These are phyloP conservation scores for Drosophila truncata DNA, from an alignment of 1,140 invertebrate genomes.

Conservation along the genomic window DNA sequence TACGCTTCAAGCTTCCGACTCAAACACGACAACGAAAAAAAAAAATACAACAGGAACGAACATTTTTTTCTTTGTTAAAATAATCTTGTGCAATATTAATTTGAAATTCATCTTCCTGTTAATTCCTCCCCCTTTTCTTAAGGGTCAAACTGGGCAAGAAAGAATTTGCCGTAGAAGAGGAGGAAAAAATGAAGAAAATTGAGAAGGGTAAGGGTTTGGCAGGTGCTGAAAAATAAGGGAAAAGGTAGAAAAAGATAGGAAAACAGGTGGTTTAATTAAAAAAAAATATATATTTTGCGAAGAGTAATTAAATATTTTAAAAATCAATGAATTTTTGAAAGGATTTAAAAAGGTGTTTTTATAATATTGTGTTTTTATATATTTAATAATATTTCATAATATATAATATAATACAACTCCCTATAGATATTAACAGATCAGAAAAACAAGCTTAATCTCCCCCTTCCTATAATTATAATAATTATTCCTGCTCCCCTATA, in stretches of 20 bases:
- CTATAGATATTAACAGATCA: too few relatives aligned
- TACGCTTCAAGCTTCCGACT: slow-evolving; percentile 52
- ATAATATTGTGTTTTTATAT: too few relatives aligned
- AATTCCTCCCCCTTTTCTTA: background rate
- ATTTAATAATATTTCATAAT: too few relatives aligned
- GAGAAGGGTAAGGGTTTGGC: background rate
- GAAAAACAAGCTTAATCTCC: background rate
- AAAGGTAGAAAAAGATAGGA: background rate
- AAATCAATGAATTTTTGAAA: too few relatives aligned
- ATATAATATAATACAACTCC: too few relatives aligned
- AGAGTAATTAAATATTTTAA: background rate
- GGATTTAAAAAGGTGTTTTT: background rate
- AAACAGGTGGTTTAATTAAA: slow-evolving; percentile 28
- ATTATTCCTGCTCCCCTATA: background rate
- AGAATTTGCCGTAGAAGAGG: background rate
- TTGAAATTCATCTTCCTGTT: slow-evolving; percentile 40
- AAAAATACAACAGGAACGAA: slow-evolving; percentile 3
- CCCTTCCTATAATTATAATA: background rate
- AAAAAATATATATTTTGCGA: too few relatives aligned
- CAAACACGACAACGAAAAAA: slow-evolving; percentile 14
- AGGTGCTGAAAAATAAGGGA: slow-evolving; percentile 2
- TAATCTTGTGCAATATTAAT: slow-evolving; percentile 73
- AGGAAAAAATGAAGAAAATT: background rate
- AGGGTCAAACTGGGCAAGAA: slow-evolving; percentile 8
- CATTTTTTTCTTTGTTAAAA: slow-evolving; percentile 44